A percentile compares a stretch with the other conserved stretches of the same genome.
Evolutionary conservation across 2,888 invertebrate species (phyloP).

Genomic region (Euplagia quadripunctaria): DNA sequence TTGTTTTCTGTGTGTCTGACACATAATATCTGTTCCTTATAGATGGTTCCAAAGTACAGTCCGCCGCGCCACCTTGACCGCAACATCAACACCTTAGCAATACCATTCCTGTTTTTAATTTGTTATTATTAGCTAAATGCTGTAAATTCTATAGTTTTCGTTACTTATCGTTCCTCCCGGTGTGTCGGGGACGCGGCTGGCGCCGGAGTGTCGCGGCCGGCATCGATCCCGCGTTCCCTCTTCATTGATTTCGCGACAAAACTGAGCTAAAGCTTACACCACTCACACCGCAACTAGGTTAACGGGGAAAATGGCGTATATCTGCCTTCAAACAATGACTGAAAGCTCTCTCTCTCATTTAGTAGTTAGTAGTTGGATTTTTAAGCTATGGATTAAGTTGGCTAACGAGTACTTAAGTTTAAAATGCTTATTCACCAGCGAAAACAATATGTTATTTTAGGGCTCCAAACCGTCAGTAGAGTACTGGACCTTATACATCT

Average conservation of each 20-base stretch:
- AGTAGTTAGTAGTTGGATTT: background rate
- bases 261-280: constrained; percentile 13
- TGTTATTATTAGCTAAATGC: background rate
- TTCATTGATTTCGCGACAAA: constrained; percentile 10
- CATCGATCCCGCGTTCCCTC: constrained; percentile 63
- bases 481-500: too few species aligned
- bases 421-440: background rate
- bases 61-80: too few species aligned
- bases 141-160: background rate
- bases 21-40: too few species aligned
- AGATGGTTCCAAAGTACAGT: too few species aligned
- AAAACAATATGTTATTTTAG: background rate
- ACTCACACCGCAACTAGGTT: constrained; percentile 15
- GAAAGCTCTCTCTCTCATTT: background rate
- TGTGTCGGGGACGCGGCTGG: constrained; percentile 57
- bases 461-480: too few species aligned
- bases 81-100: background rate
- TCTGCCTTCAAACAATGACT: background rate
- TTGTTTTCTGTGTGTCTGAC: too few species aligned
- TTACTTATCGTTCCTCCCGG: constrained; percentile 26
- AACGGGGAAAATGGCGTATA: constrained; percentile 1
- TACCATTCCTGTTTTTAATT: background rate
- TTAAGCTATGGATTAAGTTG: background rate
- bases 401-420: background rate
- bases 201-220: constrained; percentile 76